Base-by-base conservation (phyloP, 2,113 vertebrate genomes). In the Spilogale gracilis region DNA sequence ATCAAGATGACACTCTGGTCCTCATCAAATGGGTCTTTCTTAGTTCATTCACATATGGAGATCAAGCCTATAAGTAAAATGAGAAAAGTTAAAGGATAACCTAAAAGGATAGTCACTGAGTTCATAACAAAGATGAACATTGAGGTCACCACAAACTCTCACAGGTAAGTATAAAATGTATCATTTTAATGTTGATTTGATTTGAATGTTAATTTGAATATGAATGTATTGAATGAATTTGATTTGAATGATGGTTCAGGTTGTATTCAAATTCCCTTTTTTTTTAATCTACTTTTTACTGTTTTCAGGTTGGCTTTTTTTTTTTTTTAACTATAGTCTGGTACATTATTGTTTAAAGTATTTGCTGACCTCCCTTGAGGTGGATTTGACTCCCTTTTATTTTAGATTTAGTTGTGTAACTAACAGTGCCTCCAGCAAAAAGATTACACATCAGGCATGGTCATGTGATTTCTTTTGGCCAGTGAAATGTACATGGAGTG, bases 381-480 rank as follows among this genome's bases (percentile, higher is more conserved):
- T 79, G 5, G 32, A 56, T 61, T 85, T 27, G 65, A 80, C 10
- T 60, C 89, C 5, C n/a, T 2, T 4, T 0, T 52, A 67, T 18
- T 94, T 85, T 71, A 95, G 54, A 74, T 80, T 80, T 84, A 79
- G 8, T 56, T 32, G 50, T 93, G 10, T 80, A 88, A 88, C 12
- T 58, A 30, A 0, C 32, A 67, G 6, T 67, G 9, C n/a, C 17
- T 3, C 5, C 16, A 85, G 18, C 3, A 38, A 76, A 88, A 89
- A 11, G 7, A 65, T 69, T 58, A 48, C 67, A 52, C 1, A 85
- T 74, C 25, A 65, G 7, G 16, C 25, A 8, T 21, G 17, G 21
- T 6, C 83, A 43, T 2, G 3, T 56, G 54, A 83, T 81, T 81
- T 74, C 30, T 30, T 92, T 81, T 50, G 25, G 14, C 17, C 4